phyloP scores from a whole-genome alignment of 2,888 invertebrate species.

The Drosophila anomalata region DNA sequence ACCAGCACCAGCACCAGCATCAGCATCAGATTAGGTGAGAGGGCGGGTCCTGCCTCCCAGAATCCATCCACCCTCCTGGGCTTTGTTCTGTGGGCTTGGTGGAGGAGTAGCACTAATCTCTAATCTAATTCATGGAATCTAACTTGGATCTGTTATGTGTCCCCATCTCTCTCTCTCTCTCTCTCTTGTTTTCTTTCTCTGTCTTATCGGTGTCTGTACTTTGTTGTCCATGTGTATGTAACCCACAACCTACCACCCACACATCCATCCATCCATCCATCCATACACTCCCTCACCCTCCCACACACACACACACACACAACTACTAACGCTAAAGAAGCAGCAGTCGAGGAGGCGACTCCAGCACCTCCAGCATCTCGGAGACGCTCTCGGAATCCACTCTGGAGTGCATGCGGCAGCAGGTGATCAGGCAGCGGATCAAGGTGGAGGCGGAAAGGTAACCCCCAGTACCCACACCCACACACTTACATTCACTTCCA shows the following conservation, averaged over 20 bases:
- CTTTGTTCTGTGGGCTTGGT: constrained; percentile 2
- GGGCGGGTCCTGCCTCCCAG: constrained; percentile 1
- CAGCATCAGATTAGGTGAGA: constrained; percentile 88
- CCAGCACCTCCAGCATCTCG: constrained; percentile 21
- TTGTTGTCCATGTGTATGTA: constrained; percentile 28
- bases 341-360: constrained; percentile 4
- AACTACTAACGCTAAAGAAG: constrained; percentile 14
- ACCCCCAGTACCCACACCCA: constrained; percentile 47
- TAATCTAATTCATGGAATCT: constrained; percentile 1
- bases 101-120: not conserved
- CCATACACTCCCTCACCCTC: constrained; percentile 15
- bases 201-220: constrained; percentile 31
- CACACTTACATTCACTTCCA: not conserved
- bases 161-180: constrained; percentile 16
- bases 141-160: constrained; percentile 14
- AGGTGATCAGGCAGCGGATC: constrained; percentile 91
- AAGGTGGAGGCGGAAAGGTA: constrained; percentile 93
- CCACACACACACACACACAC: constrained; percentile 15
- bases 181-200: constrained; percentile 33
- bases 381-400: constrained; percentile 92
- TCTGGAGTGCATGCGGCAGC: constrained; percentile 91
- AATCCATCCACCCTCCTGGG: not conserved
- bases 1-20: constrained; percentile 87
- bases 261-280: constrained; percentile 1
- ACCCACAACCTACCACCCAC: constrained; percentile 5